Evolutionary conservation across 2,888 invertebrate species (phyloP), one percentile per base, ranked within the genome.

Genomic region (Noctua pronuba): DNA sequence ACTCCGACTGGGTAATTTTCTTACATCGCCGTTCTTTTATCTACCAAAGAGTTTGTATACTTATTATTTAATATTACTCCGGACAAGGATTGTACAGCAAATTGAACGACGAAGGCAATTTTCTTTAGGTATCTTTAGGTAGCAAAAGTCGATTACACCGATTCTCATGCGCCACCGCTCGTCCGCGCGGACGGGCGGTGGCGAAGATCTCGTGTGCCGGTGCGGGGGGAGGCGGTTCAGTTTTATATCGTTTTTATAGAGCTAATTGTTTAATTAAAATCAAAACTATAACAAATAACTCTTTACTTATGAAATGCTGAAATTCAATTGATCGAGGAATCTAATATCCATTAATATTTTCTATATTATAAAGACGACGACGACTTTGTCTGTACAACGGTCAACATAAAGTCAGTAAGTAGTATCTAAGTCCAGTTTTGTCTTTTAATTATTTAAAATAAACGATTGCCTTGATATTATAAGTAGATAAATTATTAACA

Each of bases 1-100:
- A n/a, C 41, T n/a, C 58, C 58, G 5, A 60, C 60, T 46, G 49
- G 49, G 55, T 75, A 52, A 83, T 74, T 78, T 65, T 41, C 64
- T 65, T n/a, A 72, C 13, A 16, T 35, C 6, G 7, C 64, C n/a
- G 24, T 24, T 76, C 62, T n/a, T 69, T 18, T 18, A 41, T 66
- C 41, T 62, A 8, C 38, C n/a, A 28, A 24, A 75, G 41, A 60
- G 55, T 44, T 44, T 8, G 35, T 38, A 60, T n/a, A 18, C 11
- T 21, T 67, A 75, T 44, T 65, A 71, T 71, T 52, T 24, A 24
- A 75, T 62, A 71, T 38, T 4, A 16, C n/a, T 3, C 21, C 31
- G 31, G 7, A 69, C n/a, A 41, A 18, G 41, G 24, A 21, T 31
- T 58, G 21, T 70, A 31, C n/a, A 24, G 52, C 24, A 52, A 52